Evolutionary conservation across 2,113 vertebrate species (phyloP), one percentile per base, ranked within the genome.

Genomic region (Myotis lucifugus): DNA sequence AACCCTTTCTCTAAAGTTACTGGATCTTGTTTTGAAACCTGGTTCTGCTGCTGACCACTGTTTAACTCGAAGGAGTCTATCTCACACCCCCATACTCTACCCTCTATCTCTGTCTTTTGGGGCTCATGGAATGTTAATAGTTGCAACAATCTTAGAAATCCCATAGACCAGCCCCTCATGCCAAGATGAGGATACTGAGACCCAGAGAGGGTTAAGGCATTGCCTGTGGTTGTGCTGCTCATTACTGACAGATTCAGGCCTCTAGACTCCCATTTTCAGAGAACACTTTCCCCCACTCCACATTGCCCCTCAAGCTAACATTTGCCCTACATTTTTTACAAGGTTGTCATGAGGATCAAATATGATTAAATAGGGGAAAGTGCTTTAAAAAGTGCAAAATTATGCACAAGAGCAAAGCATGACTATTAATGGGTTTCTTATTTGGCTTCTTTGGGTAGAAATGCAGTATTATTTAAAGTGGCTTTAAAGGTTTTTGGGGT

Each of bases 231-330:
- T 78, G 61, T 50, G 25, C 73, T 90, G 61, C 69, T 95, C 97
- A 97, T 97, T 97, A 89, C 82, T 79, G 95, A 95, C 90, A 97
- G 88, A 96, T 90, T 94, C 91, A 79, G 94, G 88, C 96, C 96
- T 95, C 95, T 66, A 90, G 94, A 88, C 78, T 83, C 86, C 84
- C 56, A 73, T 78, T 95, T 95, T 95, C 82, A 79, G 88, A 96
- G 54, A 73, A 8, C 73, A 40, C 52, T 77, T 88, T 78, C 48
- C 48, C 92, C 82, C 69, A 88, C 40, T 72, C 82, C 78, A 93
- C 67, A 76, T 92, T 92, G 91, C 95, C 96, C 96, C 94, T 97
- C 82, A 95, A 97, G 96, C 96, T 95, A 97, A 96, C 85, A 96
- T 95, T 93, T 96, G 95, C 93, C 94, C 91, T 97, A 97, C 92